Conservation (phyloP, 2,888 invertebrate genomes). For the Melinopterus prodromus region DNA sequence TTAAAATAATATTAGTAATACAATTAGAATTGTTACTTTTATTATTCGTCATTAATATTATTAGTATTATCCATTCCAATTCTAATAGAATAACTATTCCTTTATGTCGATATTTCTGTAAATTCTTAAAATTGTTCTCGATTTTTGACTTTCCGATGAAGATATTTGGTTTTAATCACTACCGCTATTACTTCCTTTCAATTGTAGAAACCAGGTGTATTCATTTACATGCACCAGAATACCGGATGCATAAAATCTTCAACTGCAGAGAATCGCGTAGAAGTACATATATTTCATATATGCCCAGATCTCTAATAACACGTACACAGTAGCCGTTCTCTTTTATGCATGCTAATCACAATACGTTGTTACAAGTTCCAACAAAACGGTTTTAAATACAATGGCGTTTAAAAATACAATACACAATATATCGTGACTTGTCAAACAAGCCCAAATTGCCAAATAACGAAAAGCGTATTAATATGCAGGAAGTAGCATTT, state of each 20-base stretch:
- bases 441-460: conserved; percentile 23
- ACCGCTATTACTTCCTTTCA: no score
- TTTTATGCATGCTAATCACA: conserved; percentile 23
- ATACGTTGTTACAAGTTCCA: conserved; percentile 22
- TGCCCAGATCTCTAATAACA: not conserved
- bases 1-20: no score
- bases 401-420: conserved; percentile 24
- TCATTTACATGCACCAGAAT: not conserved
- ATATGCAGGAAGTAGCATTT: conserved; percentile 19
- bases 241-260: not conserved
- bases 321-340: conserved; percentile 7
- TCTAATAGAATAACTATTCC: no score
- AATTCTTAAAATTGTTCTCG: no score
- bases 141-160: no score
- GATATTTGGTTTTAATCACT: no score
- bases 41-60: no score
- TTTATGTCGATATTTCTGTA: no score
- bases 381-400: conserved; percentile 23
- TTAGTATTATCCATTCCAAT: no score
- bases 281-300: not conserved
- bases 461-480: conserved; percentile 24
- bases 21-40: no score
- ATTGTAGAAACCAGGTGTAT: no score
- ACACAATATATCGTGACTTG: conserved; percentile 24
- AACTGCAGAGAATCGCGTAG: not conserved